Base-by-base conservation (phyloP, 2,113 vertebrate genomes). In the Gavialis gangeticus region DNA sequence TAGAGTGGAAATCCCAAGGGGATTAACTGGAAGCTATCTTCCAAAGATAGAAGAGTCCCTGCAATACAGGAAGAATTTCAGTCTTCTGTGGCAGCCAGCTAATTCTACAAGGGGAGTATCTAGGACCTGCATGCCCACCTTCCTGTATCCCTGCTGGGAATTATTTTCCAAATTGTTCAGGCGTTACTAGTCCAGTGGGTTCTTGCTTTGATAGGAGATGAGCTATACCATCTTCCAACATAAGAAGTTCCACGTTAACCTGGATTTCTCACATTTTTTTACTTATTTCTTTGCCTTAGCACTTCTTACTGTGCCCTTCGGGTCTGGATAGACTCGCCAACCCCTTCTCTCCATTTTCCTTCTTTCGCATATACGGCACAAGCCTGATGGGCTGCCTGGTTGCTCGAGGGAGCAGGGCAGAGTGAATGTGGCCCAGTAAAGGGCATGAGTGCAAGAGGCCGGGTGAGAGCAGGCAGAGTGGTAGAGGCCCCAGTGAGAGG, bases 11-110 rank as follows among this genome's bases (percentile, higher is more conserved):
- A 10, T 77, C 22, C 71, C 17, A 80, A 37, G 27, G 62, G 4
- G 86, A 73, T 89, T 94, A 79, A 30, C 82, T 89, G 78, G 34
- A 85, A 34, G 71, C 15, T 94, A 82, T 88, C 57, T 17, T 28
- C 55, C 59, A 17, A 24, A 28, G 8, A 64, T 12, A 66, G 9
- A 34, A 88, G 30, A 21, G 54, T 34, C 6, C 6, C 6, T 59
- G 21, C 75, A 37, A 22, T 56, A 54, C 37, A 62, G 71, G 19
- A 64, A 46, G 81, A 37, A 22, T 24, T 76, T 55, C 12, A 75
- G 34, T 54, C 17, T 12, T 25, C 28, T 28, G n/a, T 19, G n/a
- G 78, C 78, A 63, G 34, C 11, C 60, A 54, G 12, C 37, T 13
- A 14, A 4, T 21, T n/a, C 34, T 25, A 64, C 63, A n/a, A 15